Evolutionary conservation across 2,113 vertebrate species (phyloP), one percentile per base, ranked within the genome.

Genomic region (Bucco capensis): DNA sequence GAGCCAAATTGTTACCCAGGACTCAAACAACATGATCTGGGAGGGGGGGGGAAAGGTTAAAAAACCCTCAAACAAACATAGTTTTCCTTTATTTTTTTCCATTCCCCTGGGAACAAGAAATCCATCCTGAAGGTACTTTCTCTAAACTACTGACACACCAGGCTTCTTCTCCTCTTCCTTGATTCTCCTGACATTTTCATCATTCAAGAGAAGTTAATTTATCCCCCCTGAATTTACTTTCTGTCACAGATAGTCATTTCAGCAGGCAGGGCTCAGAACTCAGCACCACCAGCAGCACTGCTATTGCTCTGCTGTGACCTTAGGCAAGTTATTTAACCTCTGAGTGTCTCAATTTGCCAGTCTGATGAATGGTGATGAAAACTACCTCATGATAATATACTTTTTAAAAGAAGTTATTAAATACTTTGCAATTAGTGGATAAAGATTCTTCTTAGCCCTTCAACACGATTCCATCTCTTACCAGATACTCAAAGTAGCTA

Each of bases 121-220:
- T 24, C 44, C 28, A 54, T 25, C 58, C 47, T 9, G 11, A 66
- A 75, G 11, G 35, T 79, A n/a, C 40, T 24, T 51, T 66, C 13
- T 46, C 18, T 38, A 38, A 62, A 70, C 31, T 78, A 53, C 56
- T 49, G 65, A 35, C 4, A 35, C 4, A 2, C 13, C 53, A 38
- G 12, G 3, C 21, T 83, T 54, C 53, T 93, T 65, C 73, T 86
- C 31, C 61, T 70, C 73, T 88, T 58, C 40, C 47, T 42, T 38
- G 46, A 69, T 72, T 80, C 50, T 47, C 30, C 46, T 82, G 88
- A 62, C 70, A 79, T 90, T 81, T 79, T 85, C 74, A 80, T 92
- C 89, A 90, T 87, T 95, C 95, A 94, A 83, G 94, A 88, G n/a
- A 86, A 95, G 74, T 81, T 93, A 88, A 95, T 94, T 90, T 88